phyloP scores from a whole-genome alignment of 2,113 vertebrate genomes.

The Istiophorus platypterus region DNA sequence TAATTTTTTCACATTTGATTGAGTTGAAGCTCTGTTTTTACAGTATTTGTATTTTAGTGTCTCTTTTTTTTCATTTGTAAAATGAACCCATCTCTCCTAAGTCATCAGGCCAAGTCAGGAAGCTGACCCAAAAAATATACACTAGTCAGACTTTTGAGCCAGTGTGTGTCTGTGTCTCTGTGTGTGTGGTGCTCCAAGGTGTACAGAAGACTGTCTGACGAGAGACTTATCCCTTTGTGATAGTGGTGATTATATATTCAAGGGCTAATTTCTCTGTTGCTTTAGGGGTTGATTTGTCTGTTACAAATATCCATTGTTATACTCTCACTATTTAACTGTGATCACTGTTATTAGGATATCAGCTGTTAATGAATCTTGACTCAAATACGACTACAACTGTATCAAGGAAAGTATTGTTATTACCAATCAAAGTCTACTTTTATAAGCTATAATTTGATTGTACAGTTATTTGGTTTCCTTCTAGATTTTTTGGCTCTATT shows the following conservation, averaged over 20 bases:
- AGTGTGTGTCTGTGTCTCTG: background rate
- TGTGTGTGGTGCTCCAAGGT: slow-evolving; percentile 1
- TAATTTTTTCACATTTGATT: background rate
- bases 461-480: slow-evolving; percentile 37
- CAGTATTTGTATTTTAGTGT: slow-evolving; percentile 23
- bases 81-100: slow-evolving; percentile 1
- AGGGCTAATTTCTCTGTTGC: slow-evolving; percentile 69
- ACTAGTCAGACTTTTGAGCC: slow-evolving; percentile 15
- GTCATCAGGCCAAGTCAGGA: slow-evolving; percentile 6
- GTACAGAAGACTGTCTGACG: slow-evolving; percentile 54
- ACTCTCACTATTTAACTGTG: slow-evolving; percentile 70
- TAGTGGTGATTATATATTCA: slow-evolving; percentile 70
- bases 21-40: slow-evolving; percentile 11
- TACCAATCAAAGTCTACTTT: slow-evolving; percentile 45
- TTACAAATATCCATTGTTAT: slow-evolving; percentile 73
- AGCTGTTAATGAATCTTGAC: slow-evolving; percentile 58
- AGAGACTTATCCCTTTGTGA: slow-evolving; percentile 75
- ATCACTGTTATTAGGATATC: slow-evolving; percentile 78
- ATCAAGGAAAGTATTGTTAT: slow-evolving; percentile 47
- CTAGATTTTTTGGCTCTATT: slow-evolving; percentile 23
- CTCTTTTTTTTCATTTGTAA: slow-evolving; percentile 26
- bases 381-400: slow-evolving; percentile 38
- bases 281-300: slow-evolving; percentile 71
- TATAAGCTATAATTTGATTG: slow-evolving; percentile 47
- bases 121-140: slow-evolving; percentile 42